Evolutionary conservation across 2,888 invertebrate species (phyloP).

Genomic region (Heliconius charithonia): DNA sequence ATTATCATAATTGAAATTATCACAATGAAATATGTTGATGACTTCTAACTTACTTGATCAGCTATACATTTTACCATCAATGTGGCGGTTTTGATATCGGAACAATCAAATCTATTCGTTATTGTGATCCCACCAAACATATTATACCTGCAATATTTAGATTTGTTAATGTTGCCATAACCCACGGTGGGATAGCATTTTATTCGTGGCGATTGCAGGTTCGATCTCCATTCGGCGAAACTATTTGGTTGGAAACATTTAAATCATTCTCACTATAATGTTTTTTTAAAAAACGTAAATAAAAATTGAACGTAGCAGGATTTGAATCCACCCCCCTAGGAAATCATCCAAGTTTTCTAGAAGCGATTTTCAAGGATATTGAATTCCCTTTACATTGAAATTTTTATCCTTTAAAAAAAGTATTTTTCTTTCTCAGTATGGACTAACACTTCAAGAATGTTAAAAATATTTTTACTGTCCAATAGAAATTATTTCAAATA

Average conservation of each 20-base stretch:
- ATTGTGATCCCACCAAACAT: slow-evolving; percentile 84
- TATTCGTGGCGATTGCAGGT: not conserved
- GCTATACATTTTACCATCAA: slow-evolving; percentile 84
- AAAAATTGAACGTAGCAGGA: not conserved
- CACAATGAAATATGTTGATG: not conserved
- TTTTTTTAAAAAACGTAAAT: not conserved
- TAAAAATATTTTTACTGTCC: not conserved
- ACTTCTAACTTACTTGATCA: slow-evolving; percentile 72
- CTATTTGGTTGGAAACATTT: no score
- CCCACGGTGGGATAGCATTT: no score
- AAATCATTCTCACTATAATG: no score
- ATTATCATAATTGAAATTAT: no score
- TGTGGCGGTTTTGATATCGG: slow-evolving; percentile 78
- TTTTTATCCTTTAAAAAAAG: no score
- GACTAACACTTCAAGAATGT: no score
- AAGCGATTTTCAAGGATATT: no score
- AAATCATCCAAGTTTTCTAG: not conserved
- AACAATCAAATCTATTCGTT: slow-evolving; percentile 78
- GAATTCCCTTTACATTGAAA: no score
- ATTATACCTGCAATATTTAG: slow-evolving; percentile 75
- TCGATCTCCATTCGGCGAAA: not conserved
- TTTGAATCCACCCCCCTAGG: not conserved
- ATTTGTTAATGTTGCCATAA: not conserved
- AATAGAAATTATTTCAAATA: not conserved
- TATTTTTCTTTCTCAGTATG: no score